These are phyloP conservation scores for Coleophora flavipennella DNA, from an alignment of 2,888 invertebrate species.

Conservation along the genomic window DNA sequence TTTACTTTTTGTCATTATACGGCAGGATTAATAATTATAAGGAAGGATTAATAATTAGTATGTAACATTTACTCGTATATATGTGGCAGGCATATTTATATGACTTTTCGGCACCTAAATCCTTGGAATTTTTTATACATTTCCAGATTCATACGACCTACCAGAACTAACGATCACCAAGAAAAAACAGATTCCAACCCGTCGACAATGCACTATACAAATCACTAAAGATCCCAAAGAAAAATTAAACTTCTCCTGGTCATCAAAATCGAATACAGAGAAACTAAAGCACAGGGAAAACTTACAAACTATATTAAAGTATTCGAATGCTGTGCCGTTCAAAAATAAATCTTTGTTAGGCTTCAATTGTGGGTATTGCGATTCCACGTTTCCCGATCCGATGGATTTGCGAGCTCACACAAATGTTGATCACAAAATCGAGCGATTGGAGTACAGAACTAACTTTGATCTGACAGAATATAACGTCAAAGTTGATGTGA, in stretches of 20 bases:
- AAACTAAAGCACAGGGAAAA: conserved; percentile 48
- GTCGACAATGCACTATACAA: conserved; percentile 18
- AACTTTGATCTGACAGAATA: conserved; percentile 40
- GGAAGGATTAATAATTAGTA: too few species aligned
- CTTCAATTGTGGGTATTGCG: conserved; percentile 48
- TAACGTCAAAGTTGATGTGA: conserved; percentile 41
- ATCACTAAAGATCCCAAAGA: conserved; percentile 19
- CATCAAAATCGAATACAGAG: conserved; percentile 17
- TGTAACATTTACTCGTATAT: too few species aligned
- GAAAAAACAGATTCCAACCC: conserved; percentile 12
- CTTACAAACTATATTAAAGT: conserved; percentile 37
- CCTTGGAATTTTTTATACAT: too few species aligned
- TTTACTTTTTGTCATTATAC: too few species aligned
- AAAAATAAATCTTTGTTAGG: conserved; percentile 45
- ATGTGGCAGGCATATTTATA: too few species aligned
- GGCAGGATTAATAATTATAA: too few species aligned
- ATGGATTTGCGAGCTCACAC: conserved; percentile 36
- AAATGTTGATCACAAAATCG: conserved; percentile 27
- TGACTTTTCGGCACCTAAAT: too few species aligned
- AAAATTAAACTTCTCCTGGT: conserved; percentile 32
- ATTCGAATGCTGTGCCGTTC: conserved; percentile 48
- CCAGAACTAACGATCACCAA: conserved; percentile 15
- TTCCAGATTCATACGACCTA: conserved; percentile 30
- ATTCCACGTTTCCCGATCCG: conserved; percentile 40
- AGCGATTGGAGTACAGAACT: conserved; percentile 34